Evolutionary conservation across 2,888 invertebrate species (phyloP), one percentile per base, ranked within the genome.

Genomic region (Dicyrtomina minuta): DNA sequence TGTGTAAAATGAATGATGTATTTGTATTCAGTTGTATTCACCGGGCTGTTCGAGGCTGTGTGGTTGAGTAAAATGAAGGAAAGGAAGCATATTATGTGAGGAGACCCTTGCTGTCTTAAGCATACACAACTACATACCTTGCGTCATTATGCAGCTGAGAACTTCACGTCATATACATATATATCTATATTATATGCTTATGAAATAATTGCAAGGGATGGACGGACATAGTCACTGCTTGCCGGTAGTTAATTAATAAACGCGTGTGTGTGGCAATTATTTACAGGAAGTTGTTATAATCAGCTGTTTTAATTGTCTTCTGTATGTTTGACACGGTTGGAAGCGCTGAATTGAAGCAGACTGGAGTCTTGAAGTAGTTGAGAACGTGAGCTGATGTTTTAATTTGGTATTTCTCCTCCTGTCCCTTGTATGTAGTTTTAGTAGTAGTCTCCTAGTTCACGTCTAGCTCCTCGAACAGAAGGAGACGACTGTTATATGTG

Each of bases 231-330:
- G 66, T 39, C 20, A 56, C 26, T 26, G 27, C 58, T 49, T 17
- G 68, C 33, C 68, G 53, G 60, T 26, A 60, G 68, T 68, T 68
- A 68, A 68, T 68, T 68, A 68, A 68, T 68, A 68, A 68, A 68
- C 61, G 60, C 62, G 65, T 68, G 68, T 68, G 60, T 62, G 61
- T 61, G 62, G 55, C 61, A 68, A 68, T 68, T 68, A 68, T 68
- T 61, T 53, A 22, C 68, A 68, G 68, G 68, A 68, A 68, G 68
- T 68, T 68, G 56, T 68, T 62, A 62, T 53, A 62, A 68, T 62
- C 68, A 62, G 56, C 56, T 68, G 55, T 68, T 62, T 33, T 68
- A 62, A 68, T 68, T 68, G 61, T 68, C 41, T 53, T 68, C 49
- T 56, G 39, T 60, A 27, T 66, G 49, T 62, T 56, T 55, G 61